Base-by-base conservation (phyloP, 2,888 invertebrate genomes). In the Lasioglossum vierecki region DNA sequence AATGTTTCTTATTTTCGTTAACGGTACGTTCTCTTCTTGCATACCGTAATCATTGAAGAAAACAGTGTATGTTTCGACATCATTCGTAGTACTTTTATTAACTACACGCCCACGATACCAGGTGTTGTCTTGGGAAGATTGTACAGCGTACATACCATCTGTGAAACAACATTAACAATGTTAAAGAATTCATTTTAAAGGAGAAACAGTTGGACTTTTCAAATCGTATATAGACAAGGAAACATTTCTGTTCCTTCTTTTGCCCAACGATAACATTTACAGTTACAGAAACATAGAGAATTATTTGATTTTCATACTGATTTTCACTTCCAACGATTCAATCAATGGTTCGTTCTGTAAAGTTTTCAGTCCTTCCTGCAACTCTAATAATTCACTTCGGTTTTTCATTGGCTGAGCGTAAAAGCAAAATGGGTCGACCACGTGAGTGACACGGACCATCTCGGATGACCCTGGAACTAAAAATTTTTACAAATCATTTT, bases 71-170 rank as follows among this genome's bases (percentile, higher is more conserved):
- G 92, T 87, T 0, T 95, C 94, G 4, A 95, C 93, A 2, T 92
- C 89, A 0, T 91, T 72, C 8, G 18, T 82, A 91, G 91, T 66
- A 91, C 93, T 72, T 76, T 91, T 86, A 68, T 92, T 83, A 84
- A 95, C 92, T 0, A 97, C 94, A 74, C 96, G 95, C 15, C 96
- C 97, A 79, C 98, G 96, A 91, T 97, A 97, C 98, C 97, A 98
- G 88, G 95, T 94, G 39, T 96, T 95, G 89, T 96, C 96, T 0
- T 41, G 57, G 18, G 46, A 35, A 15, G 13, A 44, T n/a, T 86
- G 63, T 2, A 85, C 85, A 2, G 83, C 39, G 68, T 90, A 90
- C 91, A 80, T n/a, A 4, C 72, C 63, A 44, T 83, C 89, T 89
- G 6, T 4, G 60, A 86, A 49, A 8, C 35, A 44, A 49, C 2